A percentile compares a stretch with the other conserved stretches of the same genome.
Conservation (phyloP, 2,888 invertebrate species). For the Perizoma flavofasciatum region DNA sequence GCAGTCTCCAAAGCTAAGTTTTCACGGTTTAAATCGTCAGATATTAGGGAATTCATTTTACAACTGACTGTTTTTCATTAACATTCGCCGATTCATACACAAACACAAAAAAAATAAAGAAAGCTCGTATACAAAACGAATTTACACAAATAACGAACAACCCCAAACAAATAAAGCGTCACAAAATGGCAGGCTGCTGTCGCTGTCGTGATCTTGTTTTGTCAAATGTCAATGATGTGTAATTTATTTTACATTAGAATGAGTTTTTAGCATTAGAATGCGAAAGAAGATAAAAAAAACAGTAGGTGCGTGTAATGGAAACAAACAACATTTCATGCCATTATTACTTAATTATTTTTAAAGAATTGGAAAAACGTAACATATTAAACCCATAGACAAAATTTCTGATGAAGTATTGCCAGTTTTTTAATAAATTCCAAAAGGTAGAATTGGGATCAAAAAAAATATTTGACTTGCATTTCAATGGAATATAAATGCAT, state of each 20-base stretch:
- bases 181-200: slow-evolving; percentile 43
- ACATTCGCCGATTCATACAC: slow-evolving; percentile 48
- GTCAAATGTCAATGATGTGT: no score
- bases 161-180: slow-evolving; percentile 6
- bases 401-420: not conserved
- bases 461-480: no score
- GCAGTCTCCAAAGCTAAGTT: slow-evolving; percentile 67
- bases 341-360: no score
- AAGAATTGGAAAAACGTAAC: not conserved
- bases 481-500: no score
- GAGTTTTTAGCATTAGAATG: no score
- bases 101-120: slow-evolving; percentile 21
- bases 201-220: no score
- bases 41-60: slow-evolving; percentile 79
- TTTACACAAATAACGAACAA: slow-evolving; percentile 27
- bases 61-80: slow-evolving; percentile 44
- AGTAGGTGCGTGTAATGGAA: no score
- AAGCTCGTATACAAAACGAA: slow-evolving; percentile 35
- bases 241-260: no score
- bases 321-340: no score
- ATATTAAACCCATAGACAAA: not conserved
- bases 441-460: not conserved
- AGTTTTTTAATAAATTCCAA: not conserved
- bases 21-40: slow-evolving; percentile 70
- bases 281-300: not conserved